Percentiles rank a stretch among this genome's conserved stretches.
Evolutionary conservation across 2,113 vertebrate genomes (phyloP).

Genomic region (Equus przewalskii): DNA sequence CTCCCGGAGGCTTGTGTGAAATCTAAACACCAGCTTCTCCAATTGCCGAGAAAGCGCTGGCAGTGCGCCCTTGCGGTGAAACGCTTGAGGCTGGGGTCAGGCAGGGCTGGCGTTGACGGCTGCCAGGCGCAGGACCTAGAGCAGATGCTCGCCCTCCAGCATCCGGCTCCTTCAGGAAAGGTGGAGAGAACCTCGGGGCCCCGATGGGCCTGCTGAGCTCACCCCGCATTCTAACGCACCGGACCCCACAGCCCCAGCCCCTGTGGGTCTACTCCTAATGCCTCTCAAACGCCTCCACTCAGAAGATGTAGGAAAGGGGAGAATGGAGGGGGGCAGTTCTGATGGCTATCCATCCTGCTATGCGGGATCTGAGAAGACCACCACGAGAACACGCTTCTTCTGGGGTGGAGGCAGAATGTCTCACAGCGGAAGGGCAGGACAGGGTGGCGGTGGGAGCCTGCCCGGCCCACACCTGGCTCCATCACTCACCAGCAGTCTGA

Average conservation of each 20-base stretch:
- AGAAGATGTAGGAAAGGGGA: neutral
- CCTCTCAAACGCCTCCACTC: neutral
- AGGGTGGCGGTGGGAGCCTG: too few species aligned
- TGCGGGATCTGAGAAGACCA: fast-evolving
- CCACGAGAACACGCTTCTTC: fast-evolving
- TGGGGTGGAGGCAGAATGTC: neutral
- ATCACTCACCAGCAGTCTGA: neutral
- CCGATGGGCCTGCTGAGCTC: fast-evolving
- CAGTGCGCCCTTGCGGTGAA: fast-evolving
- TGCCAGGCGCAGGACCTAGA: fast-evolving
- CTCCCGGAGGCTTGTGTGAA: fast-evolving
- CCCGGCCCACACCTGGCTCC: neutral
- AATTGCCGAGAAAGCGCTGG: fast-evolving
- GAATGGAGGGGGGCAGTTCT: neutral
- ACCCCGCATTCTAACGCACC: neutral
- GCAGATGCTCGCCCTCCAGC: fast-evolving
- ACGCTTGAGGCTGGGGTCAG: fast-evolving
- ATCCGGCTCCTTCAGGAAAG: neutral
- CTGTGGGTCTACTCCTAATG: neutral
- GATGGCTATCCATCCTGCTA: fast-evolving
- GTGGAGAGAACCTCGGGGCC: neutral
- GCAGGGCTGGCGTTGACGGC: fast-evolving
- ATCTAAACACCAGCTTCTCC: neutral
- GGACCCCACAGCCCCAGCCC: fast-evolving
- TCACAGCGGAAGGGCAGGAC: neutral